These are phyloP conservation scores for Cotesia congregata DNA, from an alignment of 2,888 invertebrate species.

Conservation along the genomic window DNA sequence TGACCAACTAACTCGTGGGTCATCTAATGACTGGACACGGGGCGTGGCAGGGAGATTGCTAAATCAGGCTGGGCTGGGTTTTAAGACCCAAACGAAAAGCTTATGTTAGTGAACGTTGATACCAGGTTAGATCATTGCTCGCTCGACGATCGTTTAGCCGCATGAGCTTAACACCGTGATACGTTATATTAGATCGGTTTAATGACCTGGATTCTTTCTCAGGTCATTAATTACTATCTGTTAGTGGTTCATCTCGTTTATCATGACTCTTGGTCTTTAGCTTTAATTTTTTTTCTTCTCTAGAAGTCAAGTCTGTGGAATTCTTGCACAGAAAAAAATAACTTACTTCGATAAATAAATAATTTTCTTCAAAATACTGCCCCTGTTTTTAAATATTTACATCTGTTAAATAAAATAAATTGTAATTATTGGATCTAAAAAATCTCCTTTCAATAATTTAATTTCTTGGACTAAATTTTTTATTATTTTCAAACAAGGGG, in stretches of 20 bases:
- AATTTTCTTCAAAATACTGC: too few species aligned
- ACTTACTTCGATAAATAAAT: too few species aligned
- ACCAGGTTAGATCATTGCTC: conserved; percentile 8
- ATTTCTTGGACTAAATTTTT: too few species aligned
- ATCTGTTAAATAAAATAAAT: too few species aligned
- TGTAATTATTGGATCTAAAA: too few species aligned
- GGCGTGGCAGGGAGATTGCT: conserved; percentile 69
- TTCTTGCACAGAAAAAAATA: neutral
- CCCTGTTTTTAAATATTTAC: too few species aligned
- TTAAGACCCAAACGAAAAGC: neutral
- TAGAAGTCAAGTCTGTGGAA: neutral
- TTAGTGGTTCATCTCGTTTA: conserved; percentile 26
- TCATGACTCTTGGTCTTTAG: neutral
- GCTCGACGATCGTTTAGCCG: conserved; percentile 9
- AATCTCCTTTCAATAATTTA: too few species aligned
- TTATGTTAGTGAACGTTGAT: neutral
- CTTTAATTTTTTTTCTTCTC: neutral
- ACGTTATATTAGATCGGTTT: conserved; percentile 42
- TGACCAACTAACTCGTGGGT: conserved; percentile 54
- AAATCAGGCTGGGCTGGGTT: conserved; percentile 56
- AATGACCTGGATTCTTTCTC: conserved; percentile 38
- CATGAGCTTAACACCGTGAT: conserved; percentile 12
- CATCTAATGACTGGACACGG: conserved; percentile 66
- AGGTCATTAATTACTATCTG: conserved; percentile 40
- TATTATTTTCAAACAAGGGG: too few species aligned